Evolutionary conservation across 92 coral and sea anemone genomes (phyloP).

Genomic region (Porites rus): DNA sequence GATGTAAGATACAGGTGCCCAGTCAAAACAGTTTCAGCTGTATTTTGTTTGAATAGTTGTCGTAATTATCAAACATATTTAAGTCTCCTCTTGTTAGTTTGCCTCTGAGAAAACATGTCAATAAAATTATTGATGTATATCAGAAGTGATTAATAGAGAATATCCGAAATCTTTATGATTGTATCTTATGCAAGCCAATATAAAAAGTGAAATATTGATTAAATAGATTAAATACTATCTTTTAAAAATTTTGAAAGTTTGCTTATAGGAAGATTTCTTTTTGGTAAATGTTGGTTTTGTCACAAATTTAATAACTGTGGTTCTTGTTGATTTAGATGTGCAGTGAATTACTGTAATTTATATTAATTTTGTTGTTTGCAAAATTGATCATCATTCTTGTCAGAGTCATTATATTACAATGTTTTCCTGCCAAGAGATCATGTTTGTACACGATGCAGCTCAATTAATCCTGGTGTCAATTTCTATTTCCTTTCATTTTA

Average conservation of each 20-base stretch:
- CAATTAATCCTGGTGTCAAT: neutral
- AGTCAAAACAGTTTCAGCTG: neutral
- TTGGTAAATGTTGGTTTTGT: neutral
- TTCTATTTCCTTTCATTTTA: no score
- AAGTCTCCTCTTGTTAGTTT: constrained; percentile 8
- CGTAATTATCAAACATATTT: neutral
- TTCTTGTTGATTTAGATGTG: neutral
- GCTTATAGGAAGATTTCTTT: neutral
- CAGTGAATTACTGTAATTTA: neutral
- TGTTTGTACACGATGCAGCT: neutral
- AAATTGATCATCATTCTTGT: neutral
- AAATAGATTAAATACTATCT: neutral
- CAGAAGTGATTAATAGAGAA: no score
- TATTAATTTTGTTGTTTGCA: neutral
- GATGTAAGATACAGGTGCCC: neutral
- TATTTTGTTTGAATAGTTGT: constrained; percentile 1
- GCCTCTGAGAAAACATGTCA: neutral
- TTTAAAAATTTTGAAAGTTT: neutral
- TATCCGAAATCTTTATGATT: neutral
- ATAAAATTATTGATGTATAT: no score
- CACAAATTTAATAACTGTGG: constrained; percentile 2
- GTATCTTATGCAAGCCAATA: neutral
- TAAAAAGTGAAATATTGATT: neutral
- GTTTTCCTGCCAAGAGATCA: neutral
- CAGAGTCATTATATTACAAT: neutral